Evolutionary conservation across 2,888 invertebrate species (phyloP).

Genomic region (Dicyrtomina minuta): DNA sequence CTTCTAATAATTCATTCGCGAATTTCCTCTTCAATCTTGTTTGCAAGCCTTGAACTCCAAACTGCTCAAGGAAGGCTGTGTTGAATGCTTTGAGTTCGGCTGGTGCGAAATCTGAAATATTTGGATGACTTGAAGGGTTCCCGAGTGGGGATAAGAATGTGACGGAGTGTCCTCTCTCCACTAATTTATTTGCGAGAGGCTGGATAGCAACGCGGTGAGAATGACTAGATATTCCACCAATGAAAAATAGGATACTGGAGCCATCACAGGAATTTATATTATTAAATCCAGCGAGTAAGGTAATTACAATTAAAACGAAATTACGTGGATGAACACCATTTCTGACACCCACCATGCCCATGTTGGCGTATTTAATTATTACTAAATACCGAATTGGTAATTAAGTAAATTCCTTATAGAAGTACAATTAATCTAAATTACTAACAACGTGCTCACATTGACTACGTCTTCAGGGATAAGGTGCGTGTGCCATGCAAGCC

Average conservation of each 20-base stretch:
- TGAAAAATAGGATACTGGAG: constrained; percentile 22
- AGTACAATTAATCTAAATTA: background rate
- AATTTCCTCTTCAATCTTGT: background rate
- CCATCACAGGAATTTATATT: background rate
- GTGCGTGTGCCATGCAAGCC: no score
- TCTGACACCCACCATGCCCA: no score
- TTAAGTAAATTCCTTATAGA: no score
- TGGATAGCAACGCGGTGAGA: background rate
- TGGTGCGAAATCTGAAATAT: constrained; percentile 10
- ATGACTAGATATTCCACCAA: constrained; percentile 19
- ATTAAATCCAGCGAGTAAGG: background rate
- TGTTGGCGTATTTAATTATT: no score
- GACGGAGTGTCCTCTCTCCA: background rate
- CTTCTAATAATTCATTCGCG: constrained; percentile 19
- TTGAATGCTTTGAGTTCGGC: constrained; percentile 4
- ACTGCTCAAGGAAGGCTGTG: constrained; percentile 1
- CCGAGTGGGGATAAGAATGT: constrained; percentile 7
- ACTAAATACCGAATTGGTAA: no score
- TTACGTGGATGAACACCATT: background rate
- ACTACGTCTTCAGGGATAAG: no score
- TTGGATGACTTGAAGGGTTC: background rate
- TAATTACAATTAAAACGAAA: background rate
- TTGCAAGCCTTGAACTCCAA: constrained; percentile 24
- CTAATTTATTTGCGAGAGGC: background rate
- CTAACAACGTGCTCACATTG: no score